Base-by-base conservation (phyloP, 2,113 vertebrate species). In the Rallus limicola region DNA sequence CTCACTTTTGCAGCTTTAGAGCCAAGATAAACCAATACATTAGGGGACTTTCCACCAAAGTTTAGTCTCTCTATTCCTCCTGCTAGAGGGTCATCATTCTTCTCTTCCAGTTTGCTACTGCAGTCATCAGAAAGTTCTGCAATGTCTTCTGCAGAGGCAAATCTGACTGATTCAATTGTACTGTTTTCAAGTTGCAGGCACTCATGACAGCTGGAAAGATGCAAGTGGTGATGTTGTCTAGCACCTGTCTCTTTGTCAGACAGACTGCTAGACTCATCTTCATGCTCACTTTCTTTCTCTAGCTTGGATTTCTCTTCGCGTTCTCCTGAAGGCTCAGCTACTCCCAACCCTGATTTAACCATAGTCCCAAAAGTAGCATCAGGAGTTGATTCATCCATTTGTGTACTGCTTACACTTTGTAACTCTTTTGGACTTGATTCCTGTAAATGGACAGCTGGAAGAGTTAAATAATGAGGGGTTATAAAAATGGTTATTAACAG, bases 181-280 rank as follows among this genome's bases (percentile, higher is more conserved):
- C 98, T 99, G 96, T 93, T 99, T 91, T 99, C 99, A 15, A 99
- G 97, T 84, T 99, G 98, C 95, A 99, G 94, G 34, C 99, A 99
- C 82, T 99, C 99, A 0, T 98, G 98, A 97, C 99, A 99, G 96
- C 98, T 99, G 74, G 98, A 99, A 13, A 99, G 97, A 88, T 99
- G 99, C 48, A 99, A 97, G 82, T 98, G 98, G 48, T 97, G 97
- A 9, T 96, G 97, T 1, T 98, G 96, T 4, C 53, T 38, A 9
- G 79, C 44, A 70, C 80, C 78, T 14, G 4, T 6, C 9, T 88
- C 96, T 55, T 64, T 53, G 25, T 90, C 88, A 24, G 80, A 38
- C 2, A 80, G 12, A 23, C 28, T 48, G 2, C 5, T 52, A 16
- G 67, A 69, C 55, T 96, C 74, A 3, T 84, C 50, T 40, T 65